Evolutionary conservation across 2,888 invertebrate species (phyloP).

Genomic region (Drosophila robusta): DNA sequence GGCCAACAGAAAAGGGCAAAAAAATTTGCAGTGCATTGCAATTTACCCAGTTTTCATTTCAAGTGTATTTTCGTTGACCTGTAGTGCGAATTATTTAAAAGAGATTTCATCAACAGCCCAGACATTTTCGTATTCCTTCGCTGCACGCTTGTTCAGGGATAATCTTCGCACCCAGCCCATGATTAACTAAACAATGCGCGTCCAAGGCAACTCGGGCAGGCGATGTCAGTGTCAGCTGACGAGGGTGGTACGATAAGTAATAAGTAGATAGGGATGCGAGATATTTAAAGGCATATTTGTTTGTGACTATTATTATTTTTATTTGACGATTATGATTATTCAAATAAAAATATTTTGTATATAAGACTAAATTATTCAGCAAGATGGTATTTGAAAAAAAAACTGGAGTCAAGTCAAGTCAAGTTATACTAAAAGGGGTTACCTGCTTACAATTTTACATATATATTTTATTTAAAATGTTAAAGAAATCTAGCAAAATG

Average conservation of each 20-base stretch:
- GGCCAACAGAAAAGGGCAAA: slow-evolving; percentile 5
- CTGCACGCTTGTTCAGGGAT: slow-evolving; percentile 1
- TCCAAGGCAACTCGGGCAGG: background rate
- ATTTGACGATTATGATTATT: too few relatives aligned
- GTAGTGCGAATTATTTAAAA: background rate
- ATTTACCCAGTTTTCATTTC: background rate
- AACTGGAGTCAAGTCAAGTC: too few relatives aligned
- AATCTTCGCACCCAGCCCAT: slow-evolving; percentile 16
- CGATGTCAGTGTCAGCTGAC: slow-evolving; percentile 6
- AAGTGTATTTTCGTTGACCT: too few relatives aligned
- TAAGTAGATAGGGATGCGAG: background rate
- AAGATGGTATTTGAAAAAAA: too few relatives aligned
- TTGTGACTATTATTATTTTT: too few relatives aligned
- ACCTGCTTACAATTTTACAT: too few relatives aligned
- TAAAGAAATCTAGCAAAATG: background rate
- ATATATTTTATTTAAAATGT: too few relatives aligned
- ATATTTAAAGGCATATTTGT: too few relatives aligned
- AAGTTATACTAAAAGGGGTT: too few relatives aligned
- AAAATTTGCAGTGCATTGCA: slow-evolving; percentile 11
- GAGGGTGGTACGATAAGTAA: slow-evolving; percentile 13
- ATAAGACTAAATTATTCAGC: too few relatives aligned
- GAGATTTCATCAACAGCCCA: background rate
- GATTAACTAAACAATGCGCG: slow-evolving; percentile 34
- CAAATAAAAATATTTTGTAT: too few relatives aligned
- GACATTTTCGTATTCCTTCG: background rate